Evolutionary conservation across 2,797 vertebrate genomes (phyloP), one percentile per base, ranked within the genome.

Genomic region (Mus caroli): DNA sequence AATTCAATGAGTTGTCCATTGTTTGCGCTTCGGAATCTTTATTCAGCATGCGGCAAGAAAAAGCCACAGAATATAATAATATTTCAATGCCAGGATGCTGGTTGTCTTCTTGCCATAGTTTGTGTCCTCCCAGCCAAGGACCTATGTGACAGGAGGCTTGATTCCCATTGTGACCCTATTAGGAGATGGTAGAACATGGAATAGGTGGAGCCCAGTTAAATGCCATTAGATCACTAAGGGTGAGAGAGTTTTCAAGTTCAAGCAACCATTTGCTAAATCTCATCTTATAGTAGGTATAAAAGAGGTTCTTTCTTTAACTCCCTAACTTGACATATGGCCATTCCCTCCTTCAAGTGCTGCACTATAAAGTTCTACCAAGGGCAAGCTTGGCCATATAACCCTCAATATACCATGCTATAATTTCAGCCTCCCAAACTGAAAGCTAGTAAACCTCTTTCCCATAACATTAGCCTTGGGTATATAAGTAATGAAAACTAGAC

Each of bases 1-100:
- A 64, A 60, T 10, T 73, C 43, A 64, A 0, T 4, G 26, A 88
- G 52, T 7, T 10, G 2, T 26, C 0, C 1, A 0, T 7, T 60
- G 46, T 58, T 78, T 0, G 6, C 7, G 3, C 14, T 4, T 14
- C 12, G n/a, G 52, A 2, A 9, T 6, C 40, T 28, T n/a, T 22
- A 19, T 46, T 0, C 0, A 82, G 22, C 13, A 37, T 34, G 22
- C 46, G 11, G 17, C 10, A 12, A 20, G 46, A n/a, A 77, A 78
- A 52, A 75, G 9, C 40, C 86, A 34, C 7, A 3, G 10, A 9
- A 78, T 9, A 28, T n/a, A 62, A 12, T 34, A 75, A n/a, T 76
- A 79, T 31, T 88, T 28, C 24, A 58, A 34, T 7, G 24, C 5
- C 28, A 60, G 50, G 50, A 76, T 80, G 86, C 56, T 84, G 26